phyloP scores from a whole-genome alignment of 1,140 invertebrate species.

The Drosophila lacertosa region DNA sequence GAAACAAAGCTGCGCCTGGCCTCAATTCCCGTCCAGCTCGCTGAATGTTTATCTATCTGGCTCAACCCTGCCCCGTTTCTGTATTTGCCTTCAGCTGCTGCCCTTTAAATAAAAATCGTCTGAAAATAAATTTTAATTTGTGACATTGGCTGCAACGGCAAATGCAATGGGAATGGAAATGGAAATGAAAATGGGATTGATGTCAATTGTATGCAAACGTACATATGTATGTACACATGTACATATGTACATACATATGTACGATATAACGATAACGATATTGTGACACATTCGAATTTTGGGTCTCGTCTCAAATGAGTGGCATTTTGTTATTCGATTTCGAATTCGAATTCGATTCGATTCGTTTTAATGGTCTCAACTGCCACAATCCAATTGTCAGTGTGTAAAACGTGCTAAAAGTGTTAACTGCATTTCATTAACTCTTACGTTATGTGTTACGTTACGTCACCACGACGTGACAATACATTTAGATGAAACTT shows the following conservation, averaged over 20 bases:
- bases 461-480: no score
- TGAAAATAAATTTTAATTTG: conserved; percentile 50
- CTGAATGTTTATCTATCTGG: conserved; percentile 29
- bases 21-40: conserved; percentile 18
- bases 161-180: not conserved
- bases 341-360: conserved; percentile 1
- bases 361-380: conserved; percentile 6
- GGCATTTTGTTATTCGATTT: conserved; percentile 15
- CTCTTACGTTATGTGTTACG: not conserved
- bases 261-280: conserved; percentile 24
- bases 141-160: conserved; percentile 22
- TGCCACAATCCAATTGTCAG: not conserved
- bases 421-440: not conserved
- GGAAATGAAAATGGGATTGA: conserved; percentile 30
- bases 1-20: conserved; percentile 8
- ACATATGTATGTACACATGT: not conserved
- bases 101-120: conserved; percentile 47
- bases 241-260: not conserved
- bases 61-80: no score
- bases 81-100: not conserved
- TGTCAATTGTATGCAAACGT: conserved; percentile 19
- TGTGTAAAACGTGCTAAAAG: not conserved
- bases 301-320: conserved; percentile 6
- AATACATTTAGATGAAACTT: no score
- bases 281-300: conserved; percentile 33